Base-by-base conservation (phyloP, 2,888 invertebrate genomes). In the Ormyrus thymus region DNA sequence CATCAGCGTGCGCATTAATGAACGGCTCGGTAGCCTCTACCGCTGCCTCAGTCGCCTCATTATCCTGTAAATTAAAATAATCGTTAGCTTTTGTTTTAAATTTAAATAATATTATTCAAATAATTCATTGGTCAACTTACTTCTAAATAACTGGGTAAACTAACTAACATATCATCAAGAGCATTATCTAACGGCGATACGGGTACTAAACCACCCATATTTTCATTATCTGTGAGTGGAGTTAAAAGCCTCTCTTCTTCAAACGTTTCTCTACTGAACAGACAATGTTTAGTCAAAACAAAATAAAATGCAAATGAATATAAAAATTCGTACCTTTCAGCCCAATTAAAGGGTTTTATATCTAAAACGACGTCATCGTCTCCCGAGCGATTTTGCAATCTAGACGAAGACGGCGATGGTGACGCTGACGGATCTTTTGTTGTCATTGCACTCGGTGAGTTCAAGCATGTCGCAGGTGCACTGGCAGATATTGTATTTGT, bases 381-480 rank as follows among this genome's bases (percentile, higher is more conserved):
- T 50, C 80, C 82, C 7, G 83, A 82, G 48, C 83, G 77, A 6
- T 72, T 62, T 69, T 85, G 83, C 48, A 82, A 81, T 78, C 85
- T 83, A 48, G 81, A 76, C 0, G 91, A 90, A 43, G 90, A 89
- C 2, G 84, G 83, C 55, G 91, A 90, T 6, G 76, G 29, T 8
- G 62, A n/a, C 9, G 74, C 11, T 46, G 51, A 68, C 0, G 46
- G 29, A 62, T 86, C 84, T 78, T 86, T 86, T 4, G 87, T 84
- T 9, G 85, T 84, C 5, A 86, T 89, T 5, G 91, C 89, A 77
- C 91, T 92, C 46, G 93, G 93, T 6, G 94, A 93, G 85, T 92
- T 93, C 1, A 93, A 90, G 83, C 93, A 93, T 13, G 93, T 93
- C 0, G 93, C 91, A 6, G 93, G 93, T 46, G 93, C 93, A 87